Evolutionary conservation across 2,113 vertebrate genomes (phyloP).

Genomic region (Tenebrosternarchus preto): DNA sequence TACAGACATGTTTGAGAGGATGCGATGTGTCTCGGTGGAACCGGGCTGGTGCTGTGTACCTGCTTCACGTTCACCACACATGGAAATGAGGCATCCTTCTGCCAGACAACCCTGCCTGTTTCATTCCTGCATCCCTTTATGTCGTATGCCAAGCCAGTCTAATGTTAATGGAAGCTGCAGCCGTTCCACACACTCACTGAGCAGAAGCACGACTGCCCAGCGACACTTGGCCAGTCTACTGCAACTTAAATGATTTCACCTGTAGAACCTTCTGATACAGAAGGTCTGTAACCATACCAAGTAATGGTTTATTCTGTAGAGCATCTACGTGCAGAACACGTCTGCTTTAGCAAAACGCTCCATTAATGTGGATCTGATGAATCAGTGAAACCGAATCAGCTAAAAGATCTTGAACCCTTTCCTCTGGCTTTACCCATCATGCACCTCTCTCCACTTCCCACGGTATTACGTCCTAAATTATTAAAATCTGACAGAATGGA

Average conservation of each 20-base stretch:
- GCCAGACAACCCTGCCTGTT: conserved; percentile 15
- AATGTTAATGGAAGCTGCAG: background rate
- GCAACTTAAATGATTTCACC: background rate
- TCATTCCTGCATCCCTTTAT: conserved; percentile 13
- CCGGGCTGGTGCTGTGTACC: background rate
- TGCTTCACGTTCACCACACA: background rate
- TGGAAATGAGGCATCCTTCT: conserved; percentile 9
- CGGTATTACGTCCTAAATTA: conserved; percentile 76
- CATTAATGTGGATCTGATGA: background rate
- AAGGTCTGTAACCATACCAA: background rate
- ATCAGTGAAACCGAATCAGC: background rate
- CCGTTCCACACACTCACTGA: background rate
- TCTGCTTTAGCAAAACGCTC: background rate
- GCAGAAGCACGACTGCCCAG: background rate
- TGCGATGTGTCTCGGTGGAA: background rate
- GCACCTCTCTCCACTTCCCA: conserved; percentile 65
- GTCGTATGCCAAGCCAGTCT: conserved; percentile 19
- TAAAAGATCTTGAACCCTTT: conserved; percentile 16
- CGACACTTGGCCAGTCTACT: background rate
- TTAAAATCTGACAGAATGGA: conserved; percentile 65
- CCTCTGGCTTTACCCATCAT: conserved; percentile 59
- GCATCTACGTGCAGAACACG: background rate
- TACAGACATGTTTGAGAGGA: background rate
- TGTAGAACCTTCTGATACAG: conserved; percentile 6
- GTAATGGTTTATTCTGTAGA: background rate